Percentiles rank a stretch among this genome's conserved stretches.
phyloP scores from a whole-genome alignment of 2,797 vertebrate genomes.

The Lutra lutra region DNA sequence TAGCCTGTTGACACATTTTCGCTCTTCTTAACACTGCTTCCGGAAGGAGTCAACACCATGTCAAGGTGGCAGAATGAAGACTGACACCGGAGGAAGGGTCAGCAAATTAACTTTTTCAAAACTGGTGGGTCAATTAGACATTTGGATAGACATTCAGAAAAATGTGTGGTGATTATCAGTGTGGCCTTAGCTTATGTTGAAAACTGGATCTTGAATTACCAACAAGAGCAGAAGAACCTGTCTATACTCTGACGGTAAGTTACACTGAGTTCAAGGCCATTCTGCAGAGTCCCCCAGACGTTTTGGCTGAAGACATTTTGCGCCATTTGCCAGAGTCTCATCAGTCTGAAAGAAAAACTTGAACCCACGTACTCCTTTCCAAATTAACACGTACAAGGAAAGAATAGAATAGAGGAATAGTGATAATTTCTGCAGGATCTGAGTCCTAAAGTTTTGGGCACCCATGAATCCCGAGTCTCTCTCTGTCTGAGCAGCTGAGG shows the following conservation, averaged over 20 bases:
- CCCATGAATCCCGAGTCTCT: background rate
- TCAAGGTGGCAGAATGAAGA: slow-evolving; percentile 53
- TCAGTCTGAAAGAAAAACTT: background rate
- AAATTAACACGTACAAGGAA: background rate
- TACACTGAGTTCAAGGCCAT: background rate
- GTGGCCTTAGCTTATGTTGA: background rate
- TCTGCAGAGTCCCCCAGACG: background rate
- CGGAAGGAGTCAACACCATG: slow-evolving; percentile 49
- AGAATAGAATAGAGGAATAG: background rate
- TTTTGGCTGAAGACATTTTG: background rate
- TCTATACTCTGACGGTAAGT: background rate
- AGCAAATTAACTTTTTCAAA: slow-evolving; percentile 53
- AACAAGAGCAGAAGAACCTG: background rate
- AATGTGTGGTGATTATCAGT: background rate
- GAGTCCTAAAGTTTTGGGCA: background rate
- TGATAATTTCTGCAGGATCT: background rate
- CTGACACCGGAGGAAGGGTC: background rate
- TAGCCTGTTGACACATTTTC: slow-evolving; percentile 44
- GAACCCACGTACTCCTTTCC: background rate
- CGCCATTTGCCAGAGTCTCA: background rate
- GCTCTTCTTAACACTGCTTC: slow-evolving; percentile 56
- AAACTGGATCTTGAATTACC: slow-evolving; percentile 12
- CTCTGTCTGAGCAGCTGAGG: background rate
- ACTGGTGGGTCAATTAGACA: background rate
- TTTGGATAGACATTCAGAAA: background rate